Base-by-base conservation (phyloP, 2,113 vertebrate species). In the Archilochus colubris region DNA sequence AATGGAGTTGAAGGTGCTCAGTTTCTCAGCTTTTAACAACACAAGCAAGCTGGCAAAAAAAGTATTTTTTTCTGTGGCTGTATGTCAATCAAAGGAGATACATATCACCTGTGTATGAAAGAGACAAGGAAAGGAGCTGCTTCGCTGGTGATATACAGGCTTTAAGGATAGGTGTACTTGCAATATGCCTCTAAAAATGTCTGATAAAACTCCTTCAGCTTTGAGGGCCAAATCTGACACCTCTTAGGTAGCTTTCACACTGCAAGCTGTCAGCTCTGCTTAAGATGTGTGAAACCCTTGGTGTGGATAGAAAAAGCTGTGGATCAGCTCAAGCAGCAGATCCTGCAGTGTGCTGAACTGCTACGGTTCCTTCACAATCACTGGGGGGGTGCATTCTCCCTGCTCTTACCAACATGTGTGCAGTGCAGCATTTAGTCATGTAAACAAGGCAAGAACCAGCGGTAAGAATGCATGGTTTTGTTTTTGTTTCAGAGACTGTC, bases 401-500 rank as follows among this genome's bases (percentile, higher is more conserved):
- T 73, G 40, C 38, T 80, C 75, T 66, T 85, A 64, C 67, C 94
- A 91, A 85, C 75, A 92, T 82, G 86, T 83, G 86, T 70, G 83
- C 61, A 59, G 16, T 70, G 80, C 88, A 95, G 94, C 64, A 28
- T 64, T 86, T 17, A 90, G 83, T 74, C 94, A 75, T 78, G 86
- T 92, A 92, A 94, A 93, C 73, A 89, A 75, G 76, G 55, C 76
- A 86, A 94, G 82, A 93, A 96, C 87, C 40, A 84, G 83, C 38
- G 53, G 81, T 62, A 68, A 87, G 82, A 78, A 92, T 83, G 90
- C 90, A 94, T 83, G 84, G 81, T 82, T 94, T 95, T 95, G 95
- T 44, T 96, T 97, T 93, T 93, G 40, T 95, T 91, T 93, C 92
- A 96, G 94, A 95, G 92, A 57, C 86, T 43, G 74, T 79, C 86